phyloP scores from a whole-genome alignment of 1,140 invertebrate genomes.

The Euwallacea similis region DNA sequence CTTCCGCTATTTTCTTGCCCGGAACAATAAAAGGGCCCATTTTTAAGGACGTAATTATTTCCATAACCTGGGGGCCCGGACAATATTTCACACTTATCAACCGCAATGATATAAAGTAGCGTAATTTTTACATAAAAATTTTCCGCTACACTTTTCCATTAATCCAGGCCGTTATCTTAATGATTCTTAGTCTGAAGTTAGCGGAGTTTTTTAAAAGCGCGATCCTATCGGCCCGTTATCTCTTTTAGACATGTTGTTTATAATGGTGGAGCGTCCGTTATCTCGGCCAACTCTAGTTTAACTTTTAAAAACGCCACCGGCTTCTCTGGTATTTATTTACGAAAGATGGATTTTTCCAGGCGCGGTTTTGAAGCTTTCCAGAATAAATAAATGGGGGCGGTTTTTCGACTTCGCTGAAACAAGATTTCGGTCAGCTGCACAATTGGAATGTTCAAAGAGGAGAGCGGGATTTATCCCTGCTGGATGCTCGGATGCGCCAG shows the following conservation, averaged over 20 bases:
- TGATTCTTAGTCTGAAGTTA: conserved; percentile 54
- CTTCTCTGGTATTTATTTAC: conserved; percentile 35
- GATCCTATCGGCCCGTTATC: conserved; percentile 48
- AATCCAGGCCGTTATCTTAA: conserved; percentile 55
- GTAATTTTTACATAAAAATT: conserved; percentile 55
- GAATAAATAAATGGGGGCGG: background rate
- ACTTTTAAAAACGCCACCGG: conserved; percentile 38
- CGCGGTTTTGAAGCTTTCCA: background rate
- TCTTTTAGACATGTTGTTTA: conserved; percentile 46
- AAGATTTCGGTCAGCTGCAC: no score
- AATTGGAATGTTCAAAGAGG: no score
- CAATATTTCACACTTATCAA: conserved; percentile 53
- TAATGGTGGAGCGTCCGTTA: conserved; percentile 35
- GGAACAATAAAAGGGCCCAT: conserved; percentile 44
- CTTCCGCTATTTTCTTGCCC: conserved; percentile 34
- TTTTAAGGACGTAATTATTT: conserved; percentile 49
- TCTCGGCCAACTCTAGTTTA: conserved; percentile 35
- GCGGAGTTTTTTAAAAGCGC: conserved; percentile 51
- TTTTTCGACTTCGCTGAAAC: no score
- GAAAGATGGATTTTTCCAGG: conserved; percentile 33
- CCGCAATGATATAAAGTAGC: conserved; percentile 52
- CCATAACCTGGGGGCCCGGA: conserved; percentile 47
- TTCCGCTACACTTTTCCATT: conserved; percentile 54
- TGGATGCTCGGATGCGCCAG: no score
- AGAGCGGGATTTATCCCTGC: no score